phyloP scores from a whole-genome alignment of 2,888 invertebrate species.

The Erebia aethiops region DNA sequence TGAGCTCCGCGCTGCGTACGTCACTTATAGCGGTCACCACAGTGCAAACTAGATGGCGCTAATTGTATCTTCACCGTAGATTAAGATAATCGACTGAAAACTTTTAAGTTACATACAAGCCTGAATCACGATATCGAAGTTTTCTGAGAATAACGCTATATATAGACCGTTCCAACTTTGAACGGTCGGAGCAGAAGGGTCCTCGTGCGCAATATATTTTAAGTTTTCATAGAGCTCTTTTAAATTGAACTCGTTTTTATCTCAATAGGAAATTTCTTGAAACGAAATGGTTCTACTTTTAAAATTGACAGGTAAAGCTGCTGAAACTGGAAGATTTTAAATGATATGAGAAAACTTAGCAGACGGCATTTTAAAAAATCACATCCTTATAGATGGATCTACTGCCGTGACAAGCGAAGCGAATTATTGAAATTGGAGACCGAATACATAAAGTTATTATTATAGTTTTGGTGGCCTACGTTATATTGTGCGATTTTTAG shows the following conservation, averaged over 20 bases:
- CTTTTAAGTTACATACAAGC: no score
- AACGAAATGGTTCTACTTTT: conserved; percentile 29
- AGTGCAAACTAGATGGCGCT: no score
- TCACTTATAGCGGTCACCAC: no score
- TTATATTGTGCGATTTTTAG: neutral
- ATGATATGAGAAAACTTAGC: conserved; percentile 6
- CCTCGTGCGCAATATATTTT: no score
- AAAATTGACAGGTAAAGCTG: conserved; percentile 30
- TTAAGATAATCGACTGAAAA: no score
- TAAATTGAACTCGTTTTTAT: conserved; percentile 32
- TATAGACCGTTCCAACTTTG: no score
- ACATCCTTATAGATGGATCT: neutral
- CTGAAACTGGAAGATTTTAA: conserved; percentile 22
- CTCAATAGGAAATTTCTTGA: conserved; percentile 30
- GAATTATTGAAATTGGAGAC: neutral
- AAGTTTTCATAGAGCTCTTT: conserved; percentile 26
- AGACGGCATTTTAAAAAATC: conserved; percentile 2
- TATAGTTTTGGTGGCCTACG: neutral
- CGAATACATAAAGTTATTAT: neutral
- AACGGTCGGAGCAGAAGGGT: no score
- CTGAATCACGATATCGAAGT: no score
- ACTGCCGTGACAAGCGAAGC: neutral
- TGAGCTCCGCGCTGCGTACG: no score
- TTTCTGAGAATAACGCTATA: no score
- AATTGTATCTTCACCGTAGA: no score